Percentiles rank a stretch among this genome's conserved stretches.
Evolutionary conservation across 2,113 vertebrate species (phyloP).

Genomic region (Columbina picui): DNA sequence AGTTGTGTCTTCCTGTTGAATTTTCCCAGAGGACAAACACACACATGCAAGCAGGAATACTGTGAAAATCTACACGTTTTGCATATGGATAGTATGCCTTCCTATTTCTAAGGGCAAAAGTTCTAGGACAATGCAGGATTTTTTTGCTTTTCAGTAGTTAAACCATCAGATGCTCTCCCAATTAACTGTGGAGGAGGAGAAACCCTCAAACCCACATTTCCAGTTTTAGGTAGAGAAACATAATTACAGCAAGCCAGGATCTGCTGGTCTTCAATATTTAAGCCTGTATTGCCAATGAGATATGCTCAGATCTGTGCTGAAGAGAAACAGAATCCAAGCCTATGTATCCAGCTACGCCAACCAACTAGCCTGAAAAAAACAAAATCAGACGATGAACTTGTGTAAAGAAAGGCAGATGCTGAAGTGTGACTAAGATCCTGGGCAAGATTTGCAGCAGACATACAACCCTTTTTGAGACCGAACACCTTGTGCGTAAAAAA

Average conservation of each 20-base stretch:
- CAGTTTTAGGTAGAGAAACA: background rate
- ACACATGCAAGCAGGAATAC: background rate
- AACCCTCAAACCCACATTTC: background rate
- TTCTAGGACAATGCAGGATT: background rate
- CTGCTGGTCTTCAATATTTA: background rate
- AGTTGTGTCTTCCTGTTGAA: background rate
- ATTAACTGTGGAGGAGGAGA: background rate
- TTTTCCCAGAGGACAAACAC: background rate
- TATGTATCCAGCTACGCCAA: background rate
- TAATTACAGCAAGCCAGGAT: background rate
- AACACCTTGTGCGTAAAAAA: background rate
- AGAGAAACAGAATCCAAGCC: background rate
- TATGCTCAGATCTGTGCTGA: background rate
- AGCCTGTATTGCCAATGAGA: background rate
- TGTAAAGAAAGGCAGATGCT: background rate
- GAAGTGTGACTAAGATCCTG: background rate
- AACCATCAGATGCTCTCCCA: background rate
- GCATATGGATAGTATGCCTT: background rate
- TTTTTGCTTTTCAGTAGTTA: background rate
- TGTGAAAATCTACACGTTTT: background rate
- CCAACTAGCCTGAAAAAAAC: background rate
- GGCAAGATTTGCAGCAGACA: background rate
- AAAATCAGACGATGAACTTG: background rate
- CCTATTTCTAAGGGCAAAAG: background rate
- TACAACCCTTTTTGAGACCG: background rate